Percentiles rank a stretch among this genome's conserved stretches.
Conservation (phyloP, 2,113 vertebrate genomes). For the Burhinus oedicnemus region DNA sequence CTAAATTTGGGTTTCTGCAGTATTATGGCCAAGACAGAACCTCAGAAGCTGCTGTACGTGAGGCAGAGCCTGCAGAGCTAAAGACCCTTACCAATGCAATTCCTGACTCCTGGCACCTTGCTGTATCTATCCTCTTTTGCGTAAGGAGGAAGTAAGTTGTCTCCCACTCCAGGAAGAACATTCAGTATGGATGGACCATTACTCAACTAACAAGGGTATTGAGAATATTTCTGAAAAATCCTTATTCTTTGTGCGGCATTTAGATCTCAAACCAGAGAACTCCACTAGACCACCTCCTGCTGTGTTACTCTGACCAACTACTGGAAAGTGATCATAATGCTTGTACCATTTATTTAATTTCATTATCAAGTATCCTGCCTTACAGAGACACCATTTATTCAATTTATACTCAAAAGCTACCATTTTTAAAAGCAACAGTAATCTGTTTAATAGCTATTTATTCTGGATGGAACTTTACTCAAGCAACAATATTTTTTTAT, state of each 20-base stretch:
- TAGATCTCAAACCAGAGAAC: background rate
- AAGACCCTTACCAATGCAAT: background rate
- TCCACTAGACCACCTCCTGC: background rate
- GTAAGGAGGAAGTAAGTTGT: background rate
- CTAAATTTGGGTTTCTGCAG: background rate
- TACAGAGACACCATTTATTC: background rate
- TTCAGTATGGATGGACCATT: background rate
- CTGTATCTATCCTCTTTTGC: background rate
- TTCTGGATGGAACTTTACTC: background rate
- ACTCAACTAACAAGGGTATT: background rate
- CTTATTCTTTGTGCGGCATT: background rate
- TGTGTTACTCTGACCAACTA: background rate
- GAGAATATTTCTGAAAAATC: background rate
- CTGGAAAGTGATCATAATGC: background rate
- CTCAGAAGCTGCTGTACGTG: background rate
- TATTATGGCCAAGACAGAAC: background rate
- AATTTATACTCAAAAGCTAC: background rate
- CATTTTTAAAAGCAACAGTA: background rate
- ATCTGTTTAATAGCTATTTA: background rate
- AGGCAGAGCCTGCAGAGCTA: background rate
- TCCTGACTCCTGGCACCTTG: background rate
- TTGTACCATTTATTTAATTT: background rate
- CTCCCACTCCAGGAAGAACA: background rate
- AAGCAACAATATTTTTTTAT: background rate
- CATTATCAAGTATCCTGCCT: background rate